Percentiles rank a stretch among this genome's conserved stretches.
Conservation (phyloP, 2,888 invertebrate genomes). For the Leucozona laternaria region DNA sequence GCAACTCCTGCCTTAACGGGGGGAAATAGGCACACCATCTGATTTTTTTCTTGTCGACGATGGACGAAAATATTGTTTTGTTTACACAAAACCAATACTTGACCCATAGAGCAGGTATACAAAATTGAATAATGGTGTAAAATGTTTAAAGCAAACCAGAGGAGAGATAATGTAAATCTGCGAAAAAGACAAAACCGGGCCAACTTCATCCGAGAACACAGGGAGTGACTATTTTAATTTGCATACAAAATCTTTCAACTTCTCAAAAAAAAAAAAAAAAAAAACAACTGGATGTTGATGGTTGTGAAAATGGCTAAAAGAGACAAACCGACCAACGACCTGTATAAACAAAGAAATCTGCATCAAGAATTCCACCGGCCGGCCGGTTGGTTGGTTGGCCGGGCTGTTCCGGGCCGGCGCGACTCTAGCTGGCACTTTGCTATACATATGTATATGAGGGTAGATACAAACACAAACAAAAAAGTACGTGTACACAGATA, state of each 20-base stretch:
- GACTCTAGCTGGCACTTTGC: not conserved
- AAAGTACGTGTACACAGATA: not conserved
- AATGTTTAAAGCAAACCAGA: conserved; percentile 28
- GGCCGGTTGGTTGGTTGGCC: conserved; percentile 17
- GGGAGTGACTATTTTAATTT: conserved; percentile 49
- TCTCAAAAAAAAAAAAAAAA: conserved; percentile 4
- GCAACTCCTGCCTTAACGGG: no score
- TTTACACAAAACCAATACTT: not conserved
- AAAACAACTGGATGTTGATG: not conserved
- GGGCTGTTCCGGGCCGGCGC: not conserved
- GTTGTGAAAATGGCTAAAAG: conserved; percentile 9
- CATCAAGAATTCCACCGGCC: conserved; percentile 17
- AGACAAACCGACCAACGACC: conserved; percentile 52
- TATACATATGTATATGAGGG: not conserved
- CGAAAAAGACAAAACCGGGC: not conserved
- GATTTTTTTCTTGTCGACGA: no score
- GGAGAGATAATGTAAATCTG: not conserved
- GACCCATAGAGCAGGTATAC: not conserved
- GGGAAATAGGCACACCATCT: no score
- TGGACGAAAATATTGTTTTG: no score
- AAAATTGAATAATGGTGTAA: conserved; percentile 31
- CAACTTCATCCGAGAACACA: not conserved
- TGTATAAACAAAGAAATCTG: conserved; percentile 57
- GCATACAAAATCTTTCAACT: conserved; percentile 40
- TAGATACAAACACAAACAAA: not conserved